Percentiles rank a stretch among this genome's conserved stretches.
These are phyloP conservation scores for human (Homo sapiens) DNA, from an alignment of 2,113 vertebrate genomes.

Conservation along the genomic window GRCh38 chr16:79451001-79451500, in stretches of 20 bases:
- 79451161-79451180: neutral
- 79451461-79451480: constrained; percentile 62
- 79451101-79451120: neutral
- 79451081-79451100: neutral
- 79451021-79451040: neutral
- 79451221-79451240: too few relatives aligned
- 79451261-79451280: fast-evolving
- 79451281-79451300: fast-evolving
- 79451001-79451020: neutral
- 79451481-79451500: constrained; percentile 62
- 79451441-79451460: constrained; percentile 64
- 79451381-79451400: neutral
- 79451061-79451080: constrained; percentile 2
- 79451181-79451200: neutral
- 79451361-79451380: neutral
- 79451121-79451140: neutral
- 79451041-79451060: neutral
- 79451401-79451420: neutral
- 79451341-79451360: neutral
- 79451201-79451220: neutral
- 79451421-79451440: constrained; percentile 50
- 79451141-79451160: neutral
- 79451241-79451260: fast-evolving
- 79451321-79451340: neutral
- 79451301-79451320: neutral